Percentiles rank a stretch among this genome's conserved stretches.
phyloP scores from a whole-genome alignment of 2,888 invertebrate genomes.

The Rotaria macrura region DNA sequence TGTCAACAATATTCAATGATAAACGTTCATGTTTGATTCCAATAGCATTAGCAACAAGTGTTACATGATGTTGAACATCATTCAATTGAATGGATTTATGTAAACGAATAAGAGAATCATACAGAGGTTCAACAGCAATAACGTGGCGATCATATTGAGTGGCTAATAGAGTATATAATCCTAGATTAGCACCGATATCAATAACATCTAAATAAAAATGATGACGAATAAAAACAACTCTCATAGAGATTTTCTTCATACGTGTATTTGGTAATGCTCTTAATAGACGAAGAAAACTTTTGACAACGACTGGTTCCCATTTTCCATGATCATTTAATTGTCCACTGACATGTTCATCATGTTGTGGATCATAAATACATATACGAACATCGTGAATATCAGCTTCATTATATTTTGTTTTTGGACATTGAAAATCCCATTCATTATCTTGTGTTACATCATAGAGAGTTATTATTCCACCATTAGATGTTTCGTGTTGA shows the following conservation, averaged over 20 bases:
- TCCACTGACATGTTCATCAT: constrained; percentile 41
- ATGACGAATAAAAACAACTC: not conserved
- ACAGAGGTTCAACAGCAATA: constrained; percentile 44
- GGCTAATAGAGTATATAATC: constrained; percentile 42
- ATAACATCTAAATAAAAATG: constrained; percentile 37
- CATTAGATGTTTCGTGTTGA: not conserved
- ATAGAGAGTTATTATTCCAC: not conserved
- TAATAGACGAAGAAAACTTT: constrained; percentile 36
- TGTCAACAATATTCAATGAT: constrained; percentile 36
- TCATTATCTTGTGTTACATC: constrained; percentile 21
- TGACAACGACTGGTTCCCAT: constrained; percentile 42
- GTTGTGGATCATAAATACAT: constrained; percentile 38
- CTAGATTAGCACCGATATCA: constrained; percentile 46
- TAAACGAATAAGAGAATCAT: constrained; percentile 37
- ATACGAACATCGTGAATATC: constrained; percentile 34
- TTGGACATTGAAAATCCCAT: constrained; percentile 32
- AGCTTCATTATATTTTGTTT: constrained; percentile 23
- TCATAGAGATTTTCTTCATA: not conserved
- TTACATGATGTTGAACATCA: constrained; percentile 37
- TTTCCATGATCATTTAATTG: constrained; percentile 38
- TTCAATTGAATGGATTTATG: constrained; percentile 37
- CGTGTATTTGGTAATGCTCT: constrained; percentile 13
- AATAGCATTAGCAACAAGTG: constrained; percentile 39
- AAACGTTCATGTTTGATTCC: constrained; percentile 37
- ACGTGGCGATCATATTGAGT: constrained; percentile 41